These are phyloP conservation scores for Oenanthe oenanthe DNA, from an alignment of 2,113 vertebrate species.

Conservation along the genomic window DNA sequence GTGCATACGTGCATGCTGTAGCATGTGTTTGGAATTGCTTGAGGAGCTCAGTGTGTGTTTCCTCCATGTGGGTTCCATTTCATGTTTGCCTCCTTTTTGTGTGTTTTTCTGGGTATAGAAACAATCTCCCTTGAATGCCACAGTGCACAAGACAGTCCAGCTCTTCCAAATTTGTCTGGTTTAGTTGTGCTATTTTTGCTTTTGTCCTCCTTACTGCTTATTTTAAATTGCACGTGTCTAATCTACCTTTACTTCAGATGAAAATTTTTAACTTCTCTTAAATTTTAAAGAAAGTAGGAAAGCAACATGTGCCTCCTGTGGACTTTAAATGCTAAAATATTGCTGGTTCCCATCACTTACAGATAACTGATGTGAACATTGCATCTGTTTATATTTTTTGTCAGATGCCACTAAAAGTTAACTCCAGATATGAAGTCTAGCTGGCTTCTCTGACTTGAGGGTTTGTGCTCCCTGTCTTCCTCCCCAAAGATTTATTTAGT, in stretches of 20 bases:
- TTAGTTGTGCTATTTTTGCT: not conserved
- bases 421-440: not conserved
- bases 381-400: not conserved
- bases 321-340: not conserved
- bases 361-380: not conserved
- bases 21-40: not conserved
- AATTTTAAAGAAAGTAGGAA: not conserved
- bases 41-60: not conserved
- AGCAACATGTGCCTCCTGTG: not conserved
- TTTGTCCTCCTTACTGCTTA: not conserved
- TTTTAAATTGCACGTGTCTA: not conserved
- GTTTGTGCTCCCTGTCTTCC: not conserved
- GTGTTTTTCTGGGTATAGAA: not conserved
- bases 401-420: not conserved
- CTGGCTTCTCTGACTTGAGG: not conserved
- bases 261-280: not conserved
- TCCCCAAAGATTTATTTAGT: not conserved
- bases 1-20: fast-evolving
- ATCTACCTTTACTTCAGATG: not conserved
- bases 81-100: not conserved
- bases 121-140: not conserved
- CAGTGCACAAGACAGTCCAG: not conserved
- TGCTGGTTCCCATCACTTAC: not conserved
- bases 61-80: not conserved
- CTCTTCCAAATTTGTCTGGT: not conserved